Evolutionary conservation across 2,888 invertebrate genomes (phyloP).

Genomic region (Drosophila meridiana): DNA sequence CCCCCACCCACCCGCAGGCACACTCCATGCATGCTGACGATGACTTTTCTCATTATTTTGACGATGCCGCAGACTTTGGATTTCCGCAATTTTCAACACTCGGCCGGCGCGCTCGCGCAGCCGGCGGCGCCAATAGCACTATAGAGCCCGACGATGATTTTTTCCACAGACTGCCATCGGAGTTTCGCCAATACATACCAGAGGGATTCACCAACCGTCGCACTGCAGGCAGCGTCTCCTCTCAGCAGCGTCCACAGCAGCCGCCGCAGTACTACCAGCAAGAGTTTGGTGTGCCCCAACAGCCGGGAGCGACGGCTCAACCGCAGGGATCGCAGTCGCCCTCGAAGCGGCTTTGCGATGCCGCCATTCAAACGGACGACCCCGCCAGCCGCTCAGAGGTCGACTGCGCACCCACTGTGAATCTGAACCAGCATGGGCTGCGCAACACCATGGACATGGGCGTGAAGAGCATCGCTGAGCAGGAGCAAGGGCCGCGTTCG

Average conservation of each 20-base stretch:
- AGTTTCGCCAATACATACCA: slow-evolving; percentile 85
- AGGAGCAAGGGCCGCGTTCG: slow-evolving; percentile 88
- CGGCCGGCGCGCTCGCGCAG: slow-evolving; percentile 78
- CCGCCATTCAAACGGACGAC: slow-evolving; percentile 85
- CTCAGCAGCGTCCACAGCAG: slow-evolving; percentile 45
- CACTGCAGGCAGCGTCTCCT: slow-evolving; percentile 32
- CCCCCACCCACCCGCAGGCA: slow-evolving; percentile 53
- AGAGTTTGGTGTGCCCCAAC: slow-evolving; percentile 46
- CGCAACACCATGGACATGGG: slow-evolving; percentile 93
- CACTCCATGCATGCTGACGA: slow-evolving; percentile 70
- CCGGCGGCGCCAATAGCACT: slow-evolving; percentile 57
- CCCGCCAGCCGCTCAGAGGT: slow-evolving; percentile 73
- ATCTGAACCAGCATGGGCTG: slow-evolving; percentile 88
- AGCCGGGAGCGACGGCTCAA: slow-evolving; percentile 30
- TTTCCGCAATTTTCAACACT: slow-evolving; percentile 83
- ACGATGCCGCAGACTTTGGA: slow-evolving; percentile 83
- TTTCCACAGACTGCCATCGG: slow-evolving; percentile 84
- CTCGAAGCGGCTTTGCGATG: slow-evolving; percentile 83
- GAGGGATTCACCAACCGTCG: slow-evolving; percentile 82
- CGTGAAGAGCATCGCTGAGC: slow-evolving; percentile 87
- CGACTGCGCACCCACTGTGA: slow-evolving; percentile 69
- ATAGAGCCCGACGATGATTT: slow-evolving; percentile 81
- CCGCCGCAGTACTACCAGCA: slow-evolving; percentile 60
- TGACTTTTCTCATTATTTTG: slow-evolving; percentile 76
- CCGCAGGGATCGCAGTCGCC: slow-evolving; percentile 69